Conservation (phyloP, 2,113 vertebrate genomes). For the Mesoclemmys tuberculata region DNA sequence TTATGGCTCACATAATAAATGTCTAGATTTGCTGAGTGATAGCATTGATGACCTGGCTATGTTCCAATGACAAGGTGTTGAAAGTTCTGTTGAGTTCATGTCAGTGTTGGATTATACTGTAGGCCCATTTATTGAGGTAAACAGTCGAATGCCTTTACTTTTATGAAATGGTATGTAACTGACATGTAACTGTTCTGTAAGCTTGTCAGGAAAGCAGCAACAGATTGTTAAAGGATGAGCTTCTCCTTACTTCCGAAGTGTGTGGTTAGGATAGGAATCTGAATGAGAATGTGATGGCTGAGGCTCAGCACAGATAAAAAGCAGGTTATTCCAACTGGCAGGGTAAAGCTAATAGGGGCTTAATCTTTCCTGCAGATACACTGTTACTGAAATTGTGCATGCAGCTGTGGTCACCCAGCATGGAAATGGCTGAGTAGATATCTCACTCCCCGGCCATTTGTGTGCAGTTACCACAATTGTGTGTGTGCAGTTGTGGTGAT, state of each 20-base stretch:
- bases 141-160: slow-evolving; percentile 22
- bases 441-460: not conserved
- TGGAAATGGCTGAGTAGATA: not conserved
- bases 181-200: not conserved
- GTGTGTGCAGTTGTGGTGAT: not conserved
- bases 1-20: not conserved
- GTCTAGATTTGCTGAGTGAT: slow-evolving; percentile 22
- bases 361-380: slow-evolving; percentile 52
- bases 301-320: slow-evolving; percentile 61
- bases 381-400: slow-evolving; percentile 44
- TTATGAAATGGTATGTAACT: slow-evolving; percentile 31
- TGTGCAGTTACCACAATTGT: slow-evolving; percentile 37
- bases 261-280: slow-evolving; percentile 61
- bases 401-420: not conserved
- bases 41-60: not conserved
- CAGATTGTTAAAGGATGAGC: slow-evolving; percentile 40
- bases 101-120: slow-evolving; percentile 36
- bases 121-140: slow-evolving; percentile 36
- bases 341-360: slow-evolving; percentile 62
- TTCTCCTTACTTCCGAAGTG: slow-evolving; percentile 49
- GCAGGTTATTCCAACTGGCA: slow-evolving; percentile 65
- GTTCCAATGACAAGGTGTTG: slow-evolving; percentile 27
- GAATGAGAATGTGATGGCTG: slow-evolving; percentile 52
- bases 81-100: slow-evolving; percentile 29
- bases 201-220: slow-evolving; percentile 36